Conservation (phyloP, 30 jellyfish, hydroid and myxozoan species). For the Turritopsis rubra region DNA sequence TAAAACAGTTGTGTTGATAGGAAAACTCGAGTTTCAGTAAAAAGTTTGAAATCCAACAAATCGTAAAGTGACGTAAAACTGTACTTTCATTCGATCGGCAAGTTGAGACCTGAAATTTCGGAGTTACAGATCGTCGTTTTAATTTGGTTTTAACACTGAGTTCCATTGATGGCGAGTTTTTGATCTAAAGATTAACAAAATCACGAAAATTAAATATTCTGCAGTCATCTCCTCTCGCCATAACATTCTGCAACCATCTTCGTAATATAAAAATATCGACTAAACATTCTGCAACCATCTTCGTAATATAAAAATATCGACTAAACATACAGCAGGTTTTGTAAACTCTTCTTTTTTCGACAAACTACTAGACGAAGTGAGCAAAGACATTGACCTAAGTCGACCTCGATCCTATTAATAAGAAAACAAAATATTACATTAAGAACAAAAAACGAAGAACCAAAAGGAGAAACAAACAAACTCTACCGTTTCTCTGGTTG, state of each 20-base stretch:
- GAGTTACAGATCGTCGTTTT: background rate
- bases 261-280: too few species aligned
- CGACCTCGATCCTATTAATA: background rate
- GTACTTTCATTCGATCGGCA: background rate
- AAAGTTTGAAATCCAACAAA: too few species aligned
- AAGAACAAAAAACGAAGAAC: background rate
- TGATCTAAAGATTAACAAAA: background rate
- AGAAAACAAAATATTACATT: background rate
- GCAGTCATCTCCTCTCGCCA: too few species aligned
- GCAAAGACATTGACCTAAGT: background rate
- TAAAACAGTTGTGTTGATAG: background rate
- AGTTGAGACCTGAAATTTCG: background rate
- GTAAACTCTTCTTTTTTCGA: background rate
- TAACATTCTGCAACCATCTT: too few species aligned
- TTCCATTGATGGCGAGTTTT: background rate
- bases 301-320: too few species aligned
- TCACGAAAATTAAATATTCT: too few species aligned
- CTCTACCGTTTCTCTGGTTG: background rate
- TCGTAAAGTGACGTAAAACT: background rate
- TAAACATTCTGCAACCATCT: too few species aligned
- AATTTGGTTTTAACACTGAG: background rate
- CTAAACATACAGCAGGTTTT: background rate
- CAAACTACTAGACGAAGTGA: background rate
- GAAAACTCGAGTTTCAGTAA: background rate
- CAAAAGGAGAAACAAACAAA: background rate